phyloP scores from a whole-genome alignment of 2,113 vertebrate genomes.

The Pholis gunnellus region DNA sequence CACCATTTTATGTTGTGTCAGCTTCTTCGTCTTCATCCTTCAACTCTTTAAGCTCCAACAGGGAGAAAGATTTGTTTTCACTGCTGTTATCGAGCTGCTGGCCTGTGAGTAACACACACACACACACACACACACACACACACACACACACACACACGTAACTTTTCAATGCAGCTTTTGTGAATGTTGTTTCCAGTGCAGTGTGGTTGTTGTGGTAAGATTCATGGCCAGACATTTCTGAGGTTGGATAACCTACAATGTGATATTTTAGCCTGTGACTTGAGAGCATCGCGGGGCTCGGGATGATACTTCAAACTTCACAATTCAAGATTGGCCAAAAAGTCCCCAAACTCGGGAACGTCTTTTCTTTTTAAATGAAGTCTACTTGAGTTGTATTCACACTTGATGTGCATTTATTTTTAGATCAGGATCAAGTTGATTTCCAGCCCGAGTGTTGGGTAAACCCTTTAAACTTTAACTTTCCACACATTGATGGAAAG shows the following conservation, averaged over 20 bases:
- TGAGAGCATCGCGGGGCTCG: too few relatives aligned
- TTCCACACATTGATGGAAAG: not conserved
- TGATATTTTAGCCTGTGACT: too few relatives aligned
- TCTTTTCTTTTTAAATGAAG: not conserved
- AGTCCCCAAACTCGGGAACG: too few relatives aligned
- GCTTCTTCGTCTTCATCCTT: constrained; percentile 94
- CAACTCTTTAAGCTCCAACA: constrained; percentile 97
- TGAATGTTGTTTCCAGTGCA: not conserved
- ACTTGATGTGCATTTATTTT: not conserved
- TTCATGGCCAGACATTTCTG: not conserved
- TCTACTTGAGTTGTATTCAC: not conserved
- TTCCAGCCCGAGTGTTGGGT: not conserved
- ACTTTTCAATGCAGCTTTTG: not conserved
- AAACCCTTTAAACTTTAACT: not conserved
- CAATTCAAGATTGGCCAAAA: too few relatives aligned
- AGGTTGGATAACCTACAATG: not conserved
- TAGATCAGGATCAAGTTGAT: not conserved
- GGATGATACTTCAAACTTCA: too few relatives aligned
- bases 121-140: not conserved
- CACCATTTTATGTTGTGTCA: constrained; percentile 91
- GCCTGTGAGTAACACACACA: constrained; percentile 87
- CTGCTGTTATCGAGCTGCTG: constrained; percentile 92
- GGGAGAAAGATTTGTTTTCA: constrained; percentile 94
- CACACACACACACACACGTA: not conserved
- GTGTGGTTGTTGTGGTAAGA: not conserved